These are phyloP conservation scores for Prionace glauca DNA, from an alignment of 2,797 vertebrate species.

Conservation along the genomic window DNA sequence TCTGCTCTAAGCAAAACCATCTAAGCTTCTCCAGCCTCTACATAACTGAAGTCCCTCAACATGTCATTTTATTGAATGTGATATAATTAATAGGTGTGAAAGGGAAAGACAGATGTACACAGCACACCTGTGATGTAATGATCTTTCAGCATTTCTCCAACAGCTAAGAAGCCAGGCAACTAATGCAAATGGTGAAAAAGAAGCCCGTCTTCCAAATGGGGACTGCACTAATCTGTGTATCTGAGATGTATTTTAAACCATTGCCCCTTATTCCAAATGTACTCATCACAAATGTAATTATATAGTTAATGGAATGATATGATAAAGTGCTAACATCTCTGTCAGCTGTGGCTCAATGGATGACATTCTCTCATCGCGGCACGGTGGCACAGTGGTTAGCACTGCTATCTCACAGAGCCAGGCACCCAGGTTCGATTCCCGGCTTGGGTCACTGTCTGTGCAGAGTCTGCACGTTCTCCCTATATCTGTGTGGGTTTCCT, in stretches of 20 bases:
- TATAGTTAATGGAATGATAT: not conserved
- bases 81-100: not conserved
- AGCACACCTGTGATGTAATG: not conserved
- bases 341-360: not conserved
- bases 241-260: not conserved
- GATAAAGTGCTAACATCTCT: not conserved
- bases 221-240: not conserved
- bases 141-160: not conserved
- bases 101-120: not conserved
- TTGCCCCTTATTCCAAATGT: not conserved
- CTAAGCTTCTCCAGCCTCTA: not conserved
- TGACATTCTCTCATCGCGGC: not conserved
- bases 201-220: not conserved
- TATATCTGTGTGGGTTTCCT: too few species aligned
- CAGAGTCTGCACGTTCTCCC: too few species aligned
- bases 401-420: too few species aligned
- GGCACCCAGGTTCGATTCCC: too few species aligned
- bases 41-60: not conserved
- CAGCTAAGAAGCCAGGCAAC: not conserved
- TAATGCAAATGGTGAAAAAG: not conserved
- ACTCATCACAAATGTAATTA: not conserved
- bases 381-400: too few species aligned
- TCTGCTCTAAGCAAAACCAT: not conserved
- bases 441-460: too few species aligned
- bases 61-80: not conserved